Evolutionary conservation across 2,797 vertebrate genomes (phyloP).

Genomic region (Scolopax bukidnonensis): DNA sequence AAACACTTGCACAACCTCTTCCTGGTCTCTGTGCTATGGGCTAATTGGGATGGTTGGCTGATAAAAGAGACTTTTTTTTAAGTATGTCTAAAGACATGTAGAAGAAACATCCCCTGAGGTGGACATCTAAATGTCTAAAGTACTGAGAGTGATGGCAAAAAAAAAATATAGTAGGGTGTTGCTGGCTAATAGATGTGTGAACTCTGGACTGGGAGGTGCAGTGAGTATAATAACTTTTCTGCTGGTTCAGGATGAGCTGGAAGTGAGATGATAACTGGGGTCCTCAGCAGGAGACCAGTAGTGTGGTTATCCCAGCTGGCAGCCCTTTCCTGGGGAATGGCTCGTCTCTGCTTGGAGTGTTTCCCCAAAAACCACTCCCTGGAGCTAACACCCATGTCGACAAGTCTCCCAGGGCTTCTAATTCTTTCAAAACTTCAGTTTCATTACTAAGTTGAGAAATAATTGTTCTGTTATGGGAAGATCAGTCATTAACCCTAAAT

Average conservation of each 20-base stretch:
- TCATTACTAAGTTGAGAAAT: not conserved
- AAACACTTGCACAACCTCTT: not conserved
- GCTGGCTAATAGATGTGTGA: not conserved
- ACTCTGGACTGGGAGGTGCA: not conserved
- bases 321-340: not conserved
- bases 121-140: not conserved
- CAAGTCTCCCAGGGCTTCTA: not conserved
- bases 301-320: not conserved
- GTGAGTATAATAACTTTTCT: not conserved
- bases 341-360: fast-evolving
- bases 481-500: not conserved
- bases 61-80: not conserved
- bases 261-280: not conserved
- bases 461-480: not conserved
- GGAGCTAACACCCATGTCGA: not conserved
- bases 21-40: fast-evolving
- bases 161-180: not conserved
- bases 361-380: not conserved
- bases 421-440: not conserved
- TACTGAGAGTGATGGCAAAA: not conserved
- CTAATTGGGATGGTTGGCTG: not conserved
- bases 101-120: not conserved
- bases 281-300: not conserved
- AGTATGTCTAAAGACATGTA: not conserved
- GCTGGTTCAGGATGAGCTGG: not conserved